Base-by-base conservation (phyloP, 2,113 vertebrate species). In the Acanthochromis polyacanthus region DNA sequence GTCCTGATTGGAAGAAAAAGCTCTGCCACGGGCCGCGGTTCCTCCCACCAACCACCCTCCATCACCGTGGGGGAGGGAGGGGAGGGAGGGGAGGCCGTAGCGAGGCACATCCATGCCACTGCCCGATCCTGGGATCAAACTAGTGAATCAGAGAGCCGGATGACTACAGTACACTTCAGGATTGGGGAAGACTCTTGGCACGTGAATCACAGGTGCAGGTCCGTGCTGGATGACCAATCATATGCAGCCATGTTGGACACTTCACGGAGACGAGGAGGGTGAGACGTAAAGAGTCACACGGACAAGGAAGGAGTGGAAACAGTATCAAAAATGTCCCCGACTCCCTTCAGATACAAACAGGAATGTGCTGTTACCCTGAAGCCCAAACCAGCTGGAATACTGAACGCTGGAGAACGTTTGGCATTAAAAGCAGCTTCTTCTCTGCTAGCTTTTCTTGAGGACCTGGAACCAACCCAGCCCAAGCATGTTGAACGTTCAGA, bases 1-100 rank as follows among this genome's bases (percentile, higher is more conserved):
- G 80, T 94, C 90, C 90, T 94, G 90, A 92, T 85, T 90, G 92
- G 91, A 93, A 91, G 92, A 91, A 92, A 84, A 87, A 85, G 72
- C 83, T 90, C 89, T 79, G 73, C 64, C 71, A 68, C 36, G 17
- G 57, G 61, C 52, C 74, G 59, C 25, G 19, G 2, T 23, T 55
- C 59, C 78, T 25, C 22, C 43, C 12, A 10, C 15, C 19, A 22
- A 43, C 58, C 65, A 45, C 20, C 50, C 25, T 48, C 71, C 9
- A 0, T 36, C 23, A 0, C 23, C 32, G 0, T 50, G 25, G 53
- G 30, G 10, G 68, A 25, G 19, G 65, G 46, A 20, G 48, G 12
- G 38, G 50, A n/a, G 25, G 60, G 25, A 36, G 40, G 46, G 60
- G 19, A 16, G 61, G 66, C 75, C 4, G n/a, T 71, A 61, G 59